These are phyloP conservation scores for Nemotelus pantherinus DNA, from an alignment of 2,888 invertebrate genomes.

Conservation along the genomic window DNA sequence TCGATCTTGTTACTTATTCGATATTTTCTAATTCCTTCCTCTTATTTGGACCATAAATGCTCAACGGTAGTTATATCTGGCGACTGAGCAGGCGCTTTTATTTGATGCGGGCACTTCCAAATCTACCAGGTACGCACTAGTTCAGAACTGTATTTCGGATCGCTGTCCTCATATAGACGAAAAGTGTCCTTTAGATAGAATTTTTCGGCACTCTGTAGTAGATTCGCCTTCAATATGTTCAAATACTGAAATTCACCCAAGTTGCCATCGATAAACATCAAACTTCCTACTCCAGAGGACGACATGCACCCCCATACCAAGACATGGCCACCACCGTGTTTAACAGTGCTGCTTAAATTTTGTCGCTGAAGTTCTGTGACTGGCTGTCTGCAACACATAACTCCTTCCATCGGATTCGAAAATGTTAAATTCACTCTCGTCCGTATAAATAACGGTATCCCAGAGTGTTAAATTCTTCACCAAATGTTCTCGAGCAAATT, in stretches of 20 bases:
- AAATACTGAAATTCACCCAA: too few relatives aligned
- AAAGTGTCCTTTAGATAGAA: too few relatives aligned
- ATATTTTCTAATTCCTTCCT: too few relatives aligned
- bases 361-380: background rate
- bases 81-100: slow-evolving; percentile 10
- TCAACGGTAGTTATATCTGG: slow-evolving; percentile 12
- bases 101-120: background rate
- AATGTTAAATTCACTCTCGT: too few relatives aligned
- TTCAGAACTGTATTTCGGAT: background rate
- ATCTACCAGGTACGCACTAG: background rate
- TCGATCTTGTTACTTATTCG: too few relatives aligned
- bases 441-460: too few relatives aligned
- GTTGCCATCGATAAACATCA: background rate
- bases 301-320: background rate
- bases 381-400: background rate
- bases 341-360: background rate
- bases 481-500: background rate
- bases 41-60: background rate
- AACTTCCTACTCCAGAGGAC: background rate
- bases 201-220: background rate
- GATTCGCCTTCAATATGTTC: too few relatives aligned
- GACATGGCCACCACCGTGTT: background rate
- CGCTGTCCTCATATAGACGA: background rate
- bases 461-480: too few relatives aligned
- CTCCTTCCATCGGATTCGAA: too few relatives aligned